phyloP scores from a whole-genome alignment of 2,888 invertebrate species.

The Eupithecia exiguata region DNA sequence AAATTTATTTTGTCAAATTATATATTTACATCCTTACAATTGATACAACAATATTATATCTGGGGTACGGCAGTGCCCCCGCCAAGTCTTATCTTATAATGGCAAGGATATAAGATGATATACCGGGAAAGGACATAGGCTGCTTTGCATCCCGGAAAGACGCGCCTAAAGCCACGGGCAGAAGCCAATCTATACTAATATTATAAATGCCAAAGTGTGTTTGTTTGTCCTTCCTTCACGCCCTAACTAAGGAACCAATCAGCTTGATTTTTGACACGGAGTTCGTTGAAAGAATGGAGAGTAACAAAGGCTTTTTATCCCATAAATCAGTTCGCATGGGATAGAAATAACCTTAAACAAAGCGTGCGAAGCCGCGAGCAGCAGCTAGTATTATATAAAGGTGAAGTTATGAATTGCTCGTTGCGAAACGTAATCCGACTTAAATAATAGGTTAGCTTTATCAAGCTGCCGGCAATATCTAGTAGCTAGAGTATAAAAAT shows the following conservation, averaged over 20 bases:
- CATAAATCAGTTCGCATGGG: too few species aligned
- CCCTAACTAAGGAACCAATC: too few species aligned
- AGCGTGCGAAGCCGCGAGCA: too few species aligned
- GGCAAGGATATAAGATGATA: neutral
- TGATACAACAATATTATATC: neutral
- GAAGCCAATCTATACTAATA: too few species aligned
- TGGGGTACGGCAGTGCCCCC: too few species aligned
- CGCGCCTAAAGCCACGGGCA: neutral
- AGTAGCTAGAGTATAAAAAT: neutral
- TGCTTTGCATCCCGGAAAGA: neutral
- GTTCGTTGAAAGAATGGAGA: too few species aligned
- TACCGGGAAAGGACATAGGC: neutral
- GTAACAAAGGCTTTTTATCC: too few species aligned
- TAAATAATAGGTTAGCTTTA: neutral
- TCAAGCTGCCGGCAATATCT: neutral
- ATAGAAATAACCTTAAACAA: too few species aligned
- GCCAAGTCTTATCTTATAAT: too few species aligned
- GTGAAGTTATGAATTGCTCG: neutral
- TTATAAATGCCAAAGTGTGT: too few species aligned
- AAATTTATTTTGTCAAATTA: conserved; percentile 53
- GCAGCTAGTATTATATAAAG: neutral
- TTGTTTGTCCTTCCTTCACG: too few species aligned
- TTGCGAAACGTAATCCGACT: neutral
- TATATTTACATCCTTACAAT: neutral
- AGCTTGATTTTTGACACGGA: too few species aligned